Percentiles rank a stretch among this genome's conserved stretches.
phyloP scores from a whole-genome alignment of 2,888 invertebrate genomes.

The Drosophila suboccidentalis region DNA sequence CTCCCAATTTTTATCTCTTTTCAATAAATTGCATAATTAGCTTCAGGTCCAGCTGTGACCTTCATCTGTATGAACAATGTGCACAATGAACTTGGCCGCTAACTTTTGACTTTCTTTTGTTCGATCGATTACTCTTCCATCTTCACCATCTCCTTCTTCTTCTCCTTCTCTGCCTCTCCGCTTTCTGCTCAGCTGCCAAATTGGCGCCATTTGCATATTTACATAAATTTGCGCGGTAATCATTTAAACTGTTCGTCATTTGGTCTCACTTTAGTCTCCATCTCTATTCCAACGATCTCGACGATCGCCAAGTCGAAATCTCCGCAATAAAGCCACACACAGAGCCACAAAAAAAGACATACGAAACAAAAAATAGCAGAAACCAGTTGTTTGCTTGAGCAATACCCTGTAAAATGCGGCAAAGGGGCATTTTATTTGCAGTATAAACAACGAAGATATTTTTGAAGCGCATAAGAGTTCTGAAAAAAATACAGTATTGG shows the following conservation, averaged over 20 bases:
- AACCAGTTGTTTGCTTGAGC: constrained; percentile 25
- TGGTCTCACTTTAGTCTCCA: constrained; percentile 35
- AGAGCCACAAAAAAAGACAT: constrained; percentile 5
- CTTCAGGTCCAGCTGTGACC: constrained; percentile 34
- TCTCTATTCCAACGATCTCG: constrained; percentile 23
- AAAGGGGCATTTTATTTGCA: background rate
- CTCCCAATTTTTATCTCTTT: background rate
- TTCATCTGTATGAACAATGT: constrained; percentile 35
- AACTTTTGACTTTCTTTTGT: constrained; percentile 67
- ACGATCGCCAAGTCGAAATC: constrained; percentile 13
- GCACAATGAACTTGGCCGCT: constrained; percentile 74
- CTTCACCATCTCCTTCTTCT: background rate
- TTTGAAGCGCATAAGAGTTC: background rate
- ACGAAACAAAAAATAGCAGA: background rate
- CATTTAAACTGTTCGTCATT: constrained; percentile 50
- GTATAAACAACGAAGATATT: background rate
- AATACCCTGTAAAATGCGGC: constrained; percentile 7
- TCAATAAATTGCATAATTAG: constrained; percentile 45
- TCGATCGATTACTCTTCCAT: constrained; percentile 29
- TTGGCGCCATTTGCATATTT: constrained; percentile 51
- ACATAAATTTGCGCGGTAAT: constrained; percentile 63
- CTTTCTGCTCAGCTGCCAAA: constrained; percentile 6
- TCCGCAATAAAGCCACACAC: constrained; percentile 33
- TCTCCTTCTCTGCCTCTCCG: background rate
- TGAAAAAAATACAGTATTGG: too few species aligned